Evolutionary conservation across 2,888 invertebrate genomes (phyloP).

Genomic region (Lepetodrilus schrolli): DNA sequence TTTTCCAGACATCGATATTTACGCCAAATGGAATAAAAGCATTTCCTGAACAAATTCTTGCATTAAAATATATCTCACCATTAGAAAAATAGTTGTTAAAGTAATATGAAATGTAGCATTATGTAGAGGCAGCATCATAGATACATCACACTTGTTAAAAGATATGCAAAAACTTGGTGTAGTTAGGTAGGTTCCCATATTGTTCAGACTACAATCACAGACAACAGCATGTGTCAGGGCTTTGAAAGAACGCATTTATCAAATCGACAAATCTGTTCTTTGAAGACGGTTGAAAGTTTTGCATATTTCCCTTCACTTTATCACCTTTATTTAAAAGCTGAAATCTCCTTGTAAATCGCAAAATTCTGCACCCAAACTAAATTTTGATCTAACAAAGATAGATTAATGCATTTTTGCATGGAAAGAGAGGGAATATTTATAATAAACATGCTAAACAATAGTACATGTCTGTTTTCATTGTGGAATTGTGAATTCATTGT

Average conservation of each 20-base stretch:
- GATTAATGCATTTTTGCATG: not conserved
- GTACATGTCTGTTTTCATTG: too few relatives aligned
- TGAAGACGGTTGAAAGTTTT: not conserved
- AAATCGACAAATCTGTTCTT: slow-evolving; percentile 13
- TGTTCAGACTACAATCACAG: not conserved
- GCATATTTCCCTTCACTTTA: not conserved
- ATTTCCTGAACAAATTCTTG: too few relatives aligned
- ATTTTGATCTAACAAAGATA: not conserved
- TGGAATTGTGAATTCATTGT: too few relatives aligned
- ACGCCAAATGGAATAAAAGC: too few relatives aligned
- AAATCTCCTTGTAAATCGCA: not conserved
- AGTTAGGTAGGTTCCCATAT: not conserved
- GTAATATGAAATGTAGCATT: too few relatives aligned
- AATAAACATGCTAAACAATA: too few relatives aligned
- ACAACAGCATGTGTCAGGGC: not conserved
- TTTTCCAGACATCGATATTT: too few relatives aligned
- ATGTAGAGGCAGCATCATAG: too few relatives aligned
- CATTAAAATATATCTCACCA: too few relatives aligned
- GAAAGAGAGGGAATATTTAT: not conserved
- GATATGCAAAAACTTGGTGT: too few relatives aligned
- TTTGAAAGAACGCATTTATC: slow-evolving; percentile 17
- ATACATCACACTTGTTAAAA: too few relatives aligned
- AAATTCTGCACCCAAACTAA: not conserved
- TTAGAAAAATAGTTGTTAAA: too few relatives aligned
- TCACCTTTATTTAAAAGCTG: not conserved